phyloP scores from a whole-genome alignment of 1,140 invertebrate genomes.

The Heliconius congener region DNA sequence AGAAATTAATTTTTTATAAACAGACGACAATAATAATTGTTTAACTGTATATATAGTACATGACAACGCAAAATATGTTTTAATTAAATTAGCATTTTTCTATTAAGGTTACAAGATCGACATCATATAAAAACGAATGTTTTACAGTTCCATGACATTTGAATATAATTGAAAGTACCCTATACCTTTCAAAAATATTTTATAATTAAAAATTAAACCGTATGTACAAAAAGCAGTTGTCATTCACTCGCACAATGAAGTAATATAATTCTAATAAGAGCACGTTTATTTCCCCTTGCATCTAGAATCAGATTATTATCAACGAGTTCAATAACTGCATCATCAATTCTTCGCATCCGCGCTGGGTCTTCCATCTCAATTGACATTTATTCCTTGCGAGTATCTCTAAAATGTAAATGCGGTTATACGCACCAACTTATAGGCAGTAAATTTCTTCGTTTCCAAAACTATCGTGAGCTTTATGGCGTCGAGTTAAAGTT shows the following conservation, averaged over 20 bases:
- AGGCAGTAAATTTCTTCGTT: conserved; percentile 37
- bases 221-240: conserved; percentile 21
- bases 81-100: neutral
- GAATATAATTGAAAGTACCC: neutral
- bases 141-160: neutral
- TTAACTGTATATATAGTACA: neutral
- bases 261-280: conserved; percentile 43
- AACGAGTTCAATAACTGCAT: conserved; percentile 76
- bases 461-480: conserved; percentile 40
- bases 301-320: conserved; percentile 67
- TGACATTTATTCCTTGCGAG: conserved; percentile 78
- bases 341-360: conserved; percentile 72
- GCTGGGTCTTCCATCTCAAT: conserved; percentile 74
- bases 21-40: too few relatives aligned
- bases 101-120: neutral
- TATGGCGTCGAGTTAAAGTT: conserved; percentile 49
- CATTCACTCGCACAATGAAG: conserved; percentile 35
- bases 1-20: neutral
- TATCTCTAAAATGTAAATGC: conserved; percentile 79
- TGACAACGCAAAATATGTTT: neutral
- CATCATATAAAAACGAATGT: neutral
- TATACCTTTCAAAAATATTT: conserved; percentile 1
- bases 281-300: conserved; percentile 49
- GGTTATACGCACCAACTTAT: conserved; percentile 72
- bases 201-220: conserved; percentile 18